Evolutionary conservation across 2,888 invertebrate genomes (phyloP).

Genomic region (Dromius quadrimaculatus): DNA sequence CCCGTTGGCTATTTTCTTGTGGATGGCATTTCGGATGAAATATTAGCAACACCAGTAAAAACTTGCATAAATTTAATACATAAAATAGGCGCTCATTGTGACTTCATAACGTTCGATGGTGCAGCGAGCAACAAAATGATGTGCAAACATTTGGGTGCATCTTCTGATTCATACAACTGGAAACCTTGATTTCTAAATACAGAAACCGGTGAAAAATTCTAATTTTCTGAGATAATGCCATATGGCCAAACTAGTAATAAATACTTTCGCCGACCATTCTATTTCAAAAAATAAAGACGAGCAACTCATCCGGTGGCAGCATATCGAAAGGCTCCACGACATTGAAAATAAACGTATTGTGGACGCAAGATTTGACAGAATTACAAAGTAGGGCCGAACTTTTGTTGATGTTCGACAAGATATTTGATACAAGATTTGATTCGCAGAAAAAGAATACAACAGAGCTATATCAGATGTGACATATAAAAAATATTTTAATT

Average conservation of each 20-base stretch:
- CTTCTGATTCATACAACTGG: too few relatives aligned
- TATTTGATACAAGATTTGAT: neutral
- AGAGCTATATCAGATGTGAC: neutral
- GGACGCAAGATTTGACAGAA: neutral
- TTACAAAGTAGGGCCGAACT: neutral
- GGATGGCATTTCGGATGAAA: constrained; percentile 52
- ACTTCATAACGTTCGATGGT: constrained; percentile 56
- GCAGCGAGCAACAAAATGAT: constrained; percentile 47
- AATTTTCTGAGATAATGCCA: constrained; percentile 55
- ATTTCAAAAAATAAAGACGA: constrained; percentile 43
- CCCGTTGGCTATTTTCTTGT: constrained; percentile 56
- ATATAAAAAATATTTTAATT: neutral
- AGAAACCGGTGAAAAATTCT: constrained; percentile 20
- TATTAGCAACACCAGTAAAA: constrained; percentile 52
- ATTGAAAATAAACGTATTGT: constrained; percentile 43
- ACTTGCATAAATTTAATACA: constrained; percentile 48
- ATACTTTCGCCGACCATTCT: constrained; percentile 57
- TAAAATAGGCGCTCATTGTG: constrained; percentile 50
- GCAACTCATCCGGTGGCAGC: constrained; percentile 42
- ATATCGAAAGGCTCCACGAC: constrained; percentile 41
- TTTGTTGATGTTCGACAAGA: neutral
- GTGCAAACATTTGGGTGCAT: neutral
- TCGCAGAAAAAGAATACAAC: neutral
- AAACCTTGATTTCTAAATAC: constrained; percentile 12
- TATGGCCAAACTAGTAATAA: constrained; percentile 58